These are phyloP conservation scores for Meloidogyne floridensis DNA, from an alignment of 1,140 invertebrate species.

Conservation along the genomic window DNA sequence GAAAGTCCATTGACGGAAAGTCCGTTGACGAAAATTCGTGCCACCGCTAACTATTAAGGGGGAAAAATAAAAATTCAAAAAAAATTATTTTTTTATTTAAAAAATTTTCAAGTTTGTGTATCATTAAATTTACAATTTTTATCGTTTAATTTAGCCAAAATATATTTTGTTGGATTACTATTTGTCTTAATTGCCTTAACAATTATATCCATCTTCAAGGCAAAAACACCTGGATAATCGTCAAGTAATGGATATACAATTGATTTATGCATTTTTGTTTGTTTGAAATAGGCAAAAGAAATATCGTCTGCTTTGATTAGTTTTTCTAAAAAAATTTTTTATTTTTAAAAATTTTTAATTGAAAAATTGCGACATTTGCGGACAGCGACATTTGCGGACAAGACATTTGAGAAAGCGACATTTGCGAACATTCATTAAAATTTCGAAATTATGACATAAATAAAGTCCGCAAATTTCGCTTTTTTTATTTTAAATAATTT, in stretches of 20 bases:
- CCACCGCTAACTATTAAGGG: too few relatives aligned
- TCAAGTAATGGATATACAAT: neutral
- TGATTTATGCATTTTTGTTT: neutral
- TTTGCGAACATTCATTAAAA: too few relatives aligned
- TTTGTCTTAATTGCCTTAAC: neutral
- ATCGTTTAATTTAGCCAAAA: neutral
- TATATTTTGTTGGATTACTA: neutral
- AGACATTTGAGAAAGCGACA: too few relatives aligned
- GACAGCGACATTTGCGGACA: too few relatives aligned
- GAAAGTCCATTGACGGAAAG: too few relatives aligned
- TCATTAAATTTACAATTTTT: neutral
- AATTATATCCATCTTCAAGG: neutral
- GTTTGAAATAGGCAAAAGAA: neutral
- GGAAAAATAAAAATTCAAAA: neutral
- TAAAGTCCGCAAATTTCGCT: too few relatives aligned
- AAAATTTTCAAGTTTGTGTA: neutral
- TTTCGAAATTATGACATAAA: too few relatives aligned
- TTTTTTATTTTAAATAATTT: too few relatives aligned
- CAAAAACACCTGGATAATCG: neutral
- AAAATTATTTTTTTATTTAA: neutral
- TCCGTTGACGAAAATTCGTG: too few relatives aligned
- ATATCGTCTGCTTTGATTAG: neutral
- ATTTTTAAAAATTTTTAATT: neutral
- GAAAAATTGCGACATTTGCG: too few relatives aligned
- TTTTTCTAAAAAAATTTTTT: neutral